Base-by-base conservation (phyloP, 2,797 vertebrate genomes). In the Corythornis leucogaster region DNA sequence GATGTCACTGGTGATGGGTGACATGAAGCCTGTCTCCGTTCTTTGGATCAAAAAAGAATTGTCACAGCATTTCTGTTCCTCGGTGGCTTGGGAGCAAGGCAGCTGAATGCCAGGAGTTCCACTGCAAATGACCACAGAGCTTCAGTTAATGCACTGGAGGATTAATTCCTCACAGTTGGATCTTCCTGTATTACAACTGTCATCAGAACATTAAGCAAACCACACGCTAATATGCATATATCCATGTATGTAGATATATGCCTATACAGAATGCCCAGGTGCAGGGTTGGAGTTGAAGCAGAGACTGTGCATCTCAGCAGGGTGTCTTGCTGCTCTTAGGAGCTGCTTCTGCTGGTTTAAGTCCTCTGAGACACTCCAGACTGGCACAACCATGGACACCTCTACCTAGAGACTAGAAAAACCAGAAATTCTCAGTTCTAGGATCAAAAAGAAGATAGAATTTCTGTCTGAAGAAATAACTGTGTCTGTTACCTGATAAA, bases 1-100 rank as follows among this genome's bases (percentile, higher is more conserved):
- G 95, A 96, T 96, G 94, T 89, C 92, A 89, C 55, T 89, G 93
- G 75, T 89, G 95, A 95, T 94, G 95, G 81, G 75, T 94, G 92
- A 92, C 91, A 59, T 57, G 93, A 85, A 93, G 86, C 79, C 88
- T 87, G 69, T 75, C 84, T 90, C 90, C 35, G 20, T 90, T 92
- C 90, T 87, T 90, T 4, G 10, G 35, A 80, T 87, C 50, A 73
- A 71, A 85, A 93, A 91, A 57, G 42, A 85, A 75, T 51, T 71
- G 58, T 83, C 42, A 54, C 54, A 90, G 90, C 50, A 48, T 90
- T 74, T 93, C 66, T 83, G 2, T 71, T 92, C 2, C 6, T 78
- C 5, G 4, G 46, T 89, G 81, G 28, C 81, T 62, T 93, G 40
- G 76, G 69, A 92, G 21, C 3, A 20, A 66, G 81, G 45, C 22